Evolutionary conservation across 2,113 vertebrate species (phyloP), one percentile per base, ranked within the genome.

Genomic region (Vimba vimba): DNA sequence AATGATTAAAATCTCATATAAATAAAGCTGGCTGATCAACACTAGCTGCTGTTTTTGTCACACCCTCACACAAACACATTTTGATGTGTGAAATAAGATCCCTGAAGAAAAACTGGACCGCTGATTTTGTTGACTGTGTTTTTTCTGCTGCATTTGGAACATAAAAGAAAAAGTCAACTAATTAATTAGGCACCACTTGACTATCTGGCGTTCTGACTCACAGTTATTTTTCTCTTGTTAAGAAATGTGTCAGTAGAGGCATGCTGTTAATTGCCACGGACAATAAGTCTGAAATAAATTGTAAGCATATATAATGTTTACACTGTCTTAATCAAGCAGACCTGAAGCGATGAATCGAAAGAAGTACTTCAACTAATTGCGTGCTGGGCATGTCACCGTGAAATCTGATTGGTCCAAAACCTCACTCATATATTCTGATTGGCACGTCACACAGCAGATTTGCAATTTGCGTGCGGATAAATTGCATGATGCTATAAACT

Each of bases 181-280:
- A 33, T 27, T 82, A 52, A 82, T 82, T 30, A 82, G 45, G 79
- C 60, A 82, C 27, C 25, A 69, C 25, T 69, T 69, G 25, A 52
- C 27, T 13, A 23, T 69, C 47, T 80, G 79, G 0, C 39, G 6
- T 62, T 64, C 59, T 80, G 78, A 80, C 36, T 64, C 23, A 19
- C 7, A 25, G 60, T 23, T 19, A 6, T 36, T 19, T 59, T 39
- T 39, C 36, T 2, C 23, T 78, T 57, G 30, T 39, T 13, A 62
- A 23, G 69, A n/a, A 43, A 23, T 5, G 21, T 74, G 45, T 73
- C 39, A 25, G 43, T 9, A 50, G n/a, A 3, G 10, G 11, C 12
- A 75, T 47, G 71, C 71, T 75, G 43, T 47, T 23, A 57, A 57
- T 57, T 75, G 68, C 68, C 68, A 39, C 11, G 27, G 23, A 25